These are phyloP conservation scores for Xyrichtys novacula DNA, from an alignment of 2,797 vertebrate genomes.

Conservation along the genomic window DNA sequence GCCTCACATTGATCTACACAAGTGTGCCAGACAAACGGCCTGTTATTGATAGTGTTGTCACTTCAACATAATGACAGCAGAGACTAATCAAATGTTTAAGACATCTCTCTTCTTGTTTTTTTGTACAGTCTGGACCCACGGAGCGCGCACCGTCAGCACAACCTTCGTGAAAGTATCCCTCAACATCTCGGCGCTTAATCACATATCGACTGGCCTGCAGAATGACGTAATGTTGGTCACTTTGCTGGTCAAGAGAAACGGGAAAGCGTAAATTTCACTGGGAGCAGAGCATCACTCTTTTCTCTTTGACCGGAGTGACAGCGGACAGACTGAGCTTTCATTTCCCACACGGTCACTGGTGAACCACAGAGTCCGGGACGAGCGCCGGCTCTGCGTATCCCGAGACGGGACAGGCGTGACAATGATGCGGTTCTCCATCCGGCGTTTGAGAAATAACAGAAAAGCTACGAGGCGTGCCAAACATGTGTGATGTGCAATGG, in stretches of 20 bases:
- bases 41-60: constrained; percentile 74
- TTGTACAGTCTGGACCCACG: constrained; percentile 44
- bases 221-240: constrained; percentile 92
- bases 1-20: constrained; percentile 41
- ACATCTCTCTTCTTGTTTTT: constrained; percentile 64
- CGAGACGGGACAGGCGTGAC: constrained; percentile 74
- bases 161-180: constrained; percentile 82
- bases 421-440: constrained; percentile 44
- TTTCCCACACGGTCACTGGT: constrained; percentile 42
- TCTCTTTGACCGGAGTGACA: constrained; percentile 18
- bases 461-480: constrained; percentile 3
- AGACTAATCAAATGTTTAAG: constrained; percentile 73
- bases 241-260: constrained; percentile 51
- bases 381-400: constrained; percentile 64
- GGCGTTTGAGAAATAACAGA: not conserved
- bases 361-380: constrained; percentile 59
- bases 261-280: constrained; percentile 42
- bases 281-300: constrained; percentile 17
- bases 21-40: constrained; percentile 49
- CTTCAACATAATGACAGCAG: constrained; percentile 79
- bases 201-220: constrained; percentile 92
- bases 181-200: constrained; percentile 89
- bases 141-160: constrained; percentile 88
- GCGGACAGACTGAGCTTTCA: constrained; percentile 16
- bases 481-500: constrained; percentile 1